Base-by-base conservation (phyloP, 2,888 invertebrate genomes). In the Athalia rosae region DNA sequence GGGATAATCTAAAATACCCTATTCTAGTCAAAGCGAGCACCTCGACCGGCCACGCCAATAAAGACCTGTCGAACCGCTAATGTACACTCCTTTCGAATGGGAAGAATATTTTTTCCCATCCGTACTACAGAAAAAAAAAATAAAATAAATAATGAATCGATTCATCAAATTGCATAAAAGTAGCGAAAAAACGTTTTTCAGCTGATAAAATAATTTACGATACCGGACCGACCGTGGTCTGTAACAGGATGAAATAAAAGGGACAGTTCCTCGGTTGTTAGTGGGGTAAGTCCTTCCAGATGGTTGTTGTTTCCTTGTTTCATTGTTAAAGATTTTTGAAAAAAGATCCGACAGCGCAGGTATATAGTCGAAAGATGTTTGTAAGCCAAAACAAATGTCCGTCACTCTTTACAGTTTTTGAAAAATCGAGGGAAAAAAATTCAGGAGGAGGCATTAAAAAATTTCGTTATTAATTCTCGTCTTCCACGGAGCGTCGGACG, bases 231-330 rank as follows among this genome's bases (percentile, higher is more conserved):
- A 15, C 8, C 15, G 11, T 13, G 61, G 13, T 61, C 61, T 4
- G 13, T 7, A 7, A 13, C 4, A 8, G 61, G 13, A 61, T 61
- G 61, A n/a, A 5, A n/a, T n/a, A 8, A 15, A 8, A 15, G 8
- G 8, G 28, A 7, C 15, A 8, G 5, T 8, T 7, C 61, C 7
- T 61, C 13, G 28, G 13, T 13, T n/a, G 74, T 74, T 7, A 48
- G 43, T 58, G 13, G 41, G 47, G 82, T 87, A 87, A 88, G 87
- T 85, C 87, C 79, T 87, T 87, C 87, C 87, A 88, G 87, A 87
- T 88, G 87, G 83, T 78, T 15, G 15, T 53, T 9, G 43, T 58
- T 41, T 71, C 50, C 58, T 50, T 43, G 13, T 11, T 50, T 11
- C 61, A 73, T 66, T 15, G 62, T n/a, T 56, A 74, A 28, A 73